Evolutionary conservation across 2,888 invertebrate species (phyloP).

Genomic region (Crematogaster levior): DNA sequence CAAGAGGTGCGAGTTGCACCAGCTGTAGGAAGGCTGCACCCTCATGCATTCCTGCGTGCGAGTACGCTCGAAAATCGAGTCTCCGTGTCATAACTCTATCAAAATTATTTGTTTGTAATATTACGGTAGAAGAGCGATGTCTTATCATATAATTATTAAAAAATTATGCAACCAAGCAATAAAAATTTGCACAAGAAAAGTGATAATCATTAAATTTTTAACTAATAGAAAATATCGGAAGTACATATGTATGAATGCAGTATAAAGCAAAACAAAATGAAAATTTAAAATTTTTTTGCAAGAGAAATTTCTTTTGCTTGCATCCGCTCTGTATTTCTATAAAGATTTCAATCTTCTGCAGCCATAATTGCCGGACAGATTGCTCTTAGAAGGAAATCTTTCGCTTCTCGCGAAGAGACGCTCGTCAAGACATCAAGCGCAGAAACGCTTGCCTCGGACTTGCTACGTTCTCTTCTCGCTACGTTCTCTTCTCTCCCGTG

Average conservation of each 20-base stretch:
- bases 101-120: not conserved
- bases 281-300: not conserved
- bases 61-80: slow-evolving; percentile 19
- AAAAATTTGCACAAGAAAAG: not conserved
- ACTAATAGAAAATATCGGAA: not conserved
- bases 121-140: not conserved
- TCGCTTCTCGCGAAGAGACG: slow-evolving; percentile 13
- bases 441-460: slow-evolving; percentile 42
- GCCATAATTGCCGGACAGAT: not conserved
- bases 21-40: slow-evolving; percentile 28
- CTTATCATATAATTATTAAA: not conserved
- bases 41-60: slow-evolving; percentile 19
- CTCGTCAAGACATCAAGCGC: not conserved
- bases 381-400: not conserved
- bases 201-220: not conserved
- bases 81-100: not conserved
- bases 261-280: not conserved
- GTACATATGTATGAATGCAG: not conserved
- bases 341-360: not conserved
- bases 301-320: not conserved
- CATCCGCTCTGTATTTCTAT: not conserved
- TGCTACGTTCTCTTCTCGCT: slow-evolving; percentile 1
- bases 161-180: not conserved
- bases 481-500: slow-evolving; percentile 12
- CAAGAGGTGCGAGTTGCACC: slow-evolving; percentile 52